A percentile compares a stretch with the other conserved stretches of the same genome.
Conservation (phyloP, 1,140 invertebrate genomes). For the Caenorhabditis remanei region DNA sequence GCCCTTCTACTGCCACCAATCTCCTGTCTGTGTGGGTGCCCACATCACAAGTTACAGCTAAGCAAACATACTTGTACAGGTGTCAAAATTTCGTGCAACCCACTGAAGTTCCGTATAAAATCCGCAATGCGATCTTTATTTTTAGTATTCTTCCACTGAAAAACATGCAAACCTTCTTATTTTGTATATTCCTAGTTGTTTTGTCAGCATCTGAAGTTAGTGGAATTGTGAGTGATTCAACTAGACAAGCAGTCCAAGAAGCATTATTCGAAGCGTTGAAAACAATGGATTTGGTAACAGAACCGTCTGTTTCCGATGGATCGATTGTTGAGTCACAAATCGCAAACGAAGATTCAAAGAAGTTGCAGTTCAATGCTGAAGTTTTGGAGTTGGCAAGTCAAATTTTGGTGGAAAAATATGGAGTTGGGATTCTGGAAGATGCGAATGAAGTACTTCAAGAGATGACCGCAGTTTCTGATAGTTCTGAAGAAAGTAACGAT, state of each 20-base stretch:
- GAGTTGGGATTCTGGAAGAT: conserved; percentile 5
- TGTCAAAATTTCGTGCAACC: neutral
- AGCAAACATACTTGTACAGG: neutral
- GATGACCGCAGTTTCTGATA: neutral
- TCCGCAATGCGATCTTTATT: neutral
- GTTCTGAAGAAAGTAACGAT: neutral
- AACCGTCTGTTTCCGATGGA: conserved; percentile 20
- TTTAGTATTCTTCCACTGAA: neutral
- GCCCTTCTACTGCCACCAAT: neutral
- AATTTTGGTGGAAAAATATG: conserved; percentile 31
- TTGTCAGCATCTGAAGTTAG: neutral
- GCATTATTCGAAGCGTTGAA: neutral
- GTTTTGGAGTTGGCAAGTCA: conserved; percentile 37
- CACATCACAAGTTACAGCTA: conserved; percentile 13
- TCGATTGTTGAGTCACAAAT: conserved; percentile 1
- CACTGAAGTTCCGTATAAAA: neutral
- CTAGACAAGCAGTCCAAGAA: conserved; percentile 7
- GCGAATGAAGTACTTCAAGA: conserved; percentile 37
- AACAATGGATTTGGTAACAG: neutral
- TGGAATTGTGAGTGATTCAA: neutral
- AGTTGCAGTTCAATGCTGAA: conserved; percentile 23
- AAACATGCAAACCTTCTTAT: no score
- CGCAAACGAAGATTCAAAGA: conserved; percentile 36
- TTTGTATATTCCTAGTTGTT: neutral
- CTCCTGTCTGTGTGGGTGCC: conserved; percentile 1